Percentiles rank a stretch among this genome's conserved stretches.
Evolutionary conservation across 2,113 vertebrate genomes (phyloP).

Genomic region (Pteruthius melanotis): DNA sequence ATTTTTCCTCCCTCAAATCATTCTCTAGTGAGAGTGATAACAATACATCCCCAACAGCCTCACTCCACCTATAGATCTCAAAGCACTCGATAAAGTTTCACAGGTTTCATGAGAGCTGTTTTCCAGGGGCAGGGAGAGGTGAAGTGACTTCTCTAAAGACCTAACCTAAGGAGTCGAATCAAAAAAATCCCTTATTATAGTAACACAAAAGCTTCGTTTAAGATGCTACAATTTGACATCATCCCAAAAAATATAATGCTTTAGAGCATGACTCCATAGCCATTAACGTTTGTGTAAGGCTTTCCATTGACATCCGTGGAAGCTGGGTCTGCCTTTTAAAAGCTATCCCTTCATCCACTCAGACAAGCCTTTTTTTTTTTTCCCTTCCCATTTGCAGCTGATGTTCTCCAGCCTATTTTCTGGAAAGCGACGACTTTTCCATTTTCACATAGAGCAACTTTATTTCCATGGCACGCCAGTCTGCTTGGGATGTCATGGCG

Average conservation of each 20-base stretch:
- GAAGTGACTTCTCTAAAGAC: constrained; percentile 56
- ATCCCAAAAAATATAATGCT: constrained; percentile 56
- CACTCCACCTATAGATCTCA: constrained; percentile 22
- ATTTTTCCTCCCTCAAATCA: constrained; percentile 17
- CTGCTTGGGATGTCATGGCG: constrained; percentile 27
- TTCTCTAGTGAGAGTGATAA: neutral
- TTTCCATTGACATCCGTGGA: constrained; percentile 19
- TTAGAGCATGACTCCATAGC: constrained; percentile 50
- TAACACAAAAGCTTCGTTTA: constrained; percentile 35
- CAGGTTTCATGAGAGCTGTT: constrained; percentile 24
- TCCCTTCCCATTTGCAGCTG: constrained; percentile 17
- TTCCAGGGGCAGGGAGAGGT: constrained; percentile 20
- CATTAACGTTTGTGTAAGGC: constrained; percentile 46
- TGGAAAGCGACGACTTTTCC: constrained; percentile 43
- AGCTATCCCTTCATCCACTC: constrained; percentile 39
- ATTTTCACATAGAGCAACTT: constrained; percentile 51
- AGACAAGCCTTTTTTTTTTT: constrained; percentile 8
- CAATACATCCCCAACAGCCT: neutral
- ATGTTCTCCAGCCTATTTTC: constrained; percentile 53
- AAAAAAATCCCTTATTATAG: constrained; percentile 40
- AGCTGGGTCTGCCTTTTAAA: constrained; percentile 52
- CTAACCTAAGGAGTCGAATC: constrained; percentile 22
- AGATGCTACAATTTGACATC: constrained; percentile 45
- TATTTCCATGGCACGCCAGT: constrained; percentile 37
- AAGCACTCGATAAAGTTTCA: constrained; percentile 27